Conservation (phyloP, 1,140 invertebrate genomes). For the Drosophila kikkawai region DNA sequence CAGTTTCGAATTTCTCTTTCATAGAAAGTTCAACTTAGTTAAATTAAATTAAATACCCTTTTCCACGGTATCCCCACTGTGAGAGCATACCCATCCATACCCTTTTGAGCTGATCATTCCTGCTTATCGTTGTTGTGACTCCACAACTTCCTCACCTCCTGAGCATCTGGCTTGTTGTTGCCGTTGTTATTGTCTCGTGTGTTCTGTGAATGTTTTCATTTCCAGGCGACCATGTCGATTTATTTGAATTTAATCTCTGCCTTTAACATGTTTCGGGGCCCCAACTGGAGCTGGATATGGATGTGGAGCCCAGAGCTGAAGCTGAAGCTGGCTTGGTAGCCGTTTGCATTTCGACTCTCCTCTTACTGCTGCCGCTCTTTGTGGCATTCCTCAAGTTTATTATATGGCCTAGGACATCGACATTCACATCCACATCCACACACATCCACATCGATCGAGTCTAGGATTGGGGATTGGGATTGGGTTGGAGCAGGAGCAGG, state of each 20-base stretch:
- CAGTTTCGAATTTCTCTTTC: background rate
- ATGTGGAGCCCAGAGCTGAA: constrained; percentile 11
- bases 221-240: constrained; percentile 81
- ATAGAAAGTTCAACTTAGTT: background rate
- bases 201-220: constrained; percentile 80
- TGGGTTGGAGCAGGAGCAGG: background rate
- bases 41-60: no score
- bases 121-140: constrained; percentile 56
- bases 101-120: constrained; percentile 39
- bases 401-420: constrained; percentile 65
- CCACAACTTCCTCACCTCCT: constrained; percentile 30
- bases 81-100: background rate
- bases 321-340: constrained; percentile 33
- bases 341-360: constrained; percentile 40
- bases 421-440: constrained; percentile 24
- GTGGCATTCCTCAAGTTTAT: constrained; percentile 66
- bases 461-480: constrained; percentile 38
- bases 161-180: constrained; percentile 12
- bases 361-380: constrained; percentile 33
- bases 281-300: constrained; percentile 44
- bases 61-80: background rate
- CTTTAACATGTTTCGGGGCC: constrained; percentile 66
- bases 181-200: constrained; percentile 64
- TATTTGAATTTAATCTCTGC: constrained; percentile 83
- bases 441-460: constrained; percentile 59